Evolutionary conservation across 2,888 invertebrate species (phyloP), one percentile per base, ranked within the genome.

Genomic region (Troides helena): DNA sequence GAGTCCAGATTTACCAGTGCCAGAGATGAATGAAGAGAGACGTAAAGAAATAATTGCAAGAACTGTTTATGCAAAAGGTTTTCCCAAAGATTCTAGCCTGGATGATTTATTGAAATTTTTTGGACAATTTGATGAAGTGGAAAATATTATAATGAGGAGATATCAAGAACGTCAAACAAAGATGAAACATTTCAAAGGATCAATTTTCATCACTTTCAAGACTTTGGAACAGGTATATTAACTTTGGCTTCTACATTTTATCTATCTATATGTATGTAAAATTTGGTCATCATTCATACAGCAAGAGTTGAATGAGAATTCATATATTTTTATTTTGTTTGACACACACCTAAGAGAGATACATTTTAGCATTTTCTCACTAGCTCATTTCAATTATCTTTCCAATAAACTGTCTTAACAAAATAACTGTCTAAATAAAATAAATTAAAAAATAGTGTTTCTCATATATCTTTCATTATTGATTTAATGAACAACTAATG

Each of bases 41-140:
- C 95, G 96, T 76, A 96, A 97, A 80, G 96, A 96, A 73, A 89
- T 98, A 3, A 93, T 94, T 77, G 90, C 93, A 4, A 94, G 97
- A 68, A 97, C 98, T 0, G 94, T 97, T 21, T 99, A 99, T 81
- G 95, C 95, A 64, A 99, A 99, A 93, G 97, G 97, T 7, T 98
- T 98, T 79, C 95, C 96, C 0, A 94, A 95, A 79, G 95, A 94
- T 73, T 93, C 94, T 8, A 85, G 90, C 0, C 90, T 98, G 46
- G 96, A 97, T 75, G 94, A 95, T 7, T 85, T 98, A 7, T 93
- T 97, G 65, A 94, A 93, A 67, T 98, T 95, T 85, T 95, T 98
- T 79, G 94, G 94, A 72, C 87, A 94, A 18, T 94, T 94, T 81
- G 96, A 96, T 0, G 92, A 93, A 59, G 93, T 95, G 0, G 95